Evolutionary conservation across 2,113 vertebrate species (phyloP).

Genomic region (Oreotrochilus melanogaster): DNA sequence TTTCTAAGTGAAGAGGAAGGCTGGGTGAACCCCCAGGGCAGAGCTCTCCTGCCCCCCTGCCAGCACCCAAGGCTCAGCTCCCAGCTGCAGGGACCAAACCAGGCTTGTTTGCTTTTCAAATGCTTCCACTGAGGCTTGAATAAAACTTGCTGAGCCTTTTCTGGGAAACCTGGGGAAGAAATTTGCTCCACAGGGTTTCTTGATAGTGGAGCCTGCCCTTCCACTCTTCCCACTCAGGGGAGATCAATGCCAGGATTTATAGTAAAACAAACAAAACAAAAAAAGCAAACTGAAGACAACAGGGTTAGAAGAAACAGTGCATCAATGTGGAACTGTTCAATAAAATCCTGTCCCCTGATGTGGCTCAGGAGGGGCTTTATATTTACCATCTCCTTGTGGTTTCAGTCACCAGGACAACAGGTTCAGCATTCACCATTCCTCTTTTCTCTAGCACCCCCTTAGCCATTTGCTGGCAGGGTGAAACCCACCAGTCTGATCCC

Average conservation of each 20-base stretch:
- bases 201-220: neutral
- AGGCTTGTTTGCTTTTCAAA: neutral
- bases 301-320: neutral
- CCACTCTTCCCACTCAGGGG: neutral
- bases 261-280: neutral
- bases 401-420: neutral
- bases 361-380: too few species aligned
- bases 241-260: neutral
- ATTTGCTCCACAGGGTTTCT: neutral
- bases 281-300: neutral
- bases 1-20: too few species aligned
- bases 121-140: neutral
- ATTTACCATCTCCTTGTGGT: neutral
- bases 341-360: neutral
- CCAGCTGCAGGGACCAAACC: neutral
- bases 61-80: rapidly evolving
- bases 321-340: neutral
- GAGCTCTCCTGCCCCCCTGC: neutral
- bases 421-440: neutral
- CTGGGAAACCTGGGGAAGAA: neutral
- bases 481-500: neutral
- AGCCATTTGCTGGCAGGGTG: neutral
- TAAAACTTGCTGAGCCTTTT: neutral
- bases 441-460: neutral
- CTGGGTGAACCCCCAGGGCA: too few species aligned